These are phyloP conservation scores for Lerista edwardsae DNA, from an alignment of 2,797 vertebrate genomes.

Conservation along the genomic window DNA sequence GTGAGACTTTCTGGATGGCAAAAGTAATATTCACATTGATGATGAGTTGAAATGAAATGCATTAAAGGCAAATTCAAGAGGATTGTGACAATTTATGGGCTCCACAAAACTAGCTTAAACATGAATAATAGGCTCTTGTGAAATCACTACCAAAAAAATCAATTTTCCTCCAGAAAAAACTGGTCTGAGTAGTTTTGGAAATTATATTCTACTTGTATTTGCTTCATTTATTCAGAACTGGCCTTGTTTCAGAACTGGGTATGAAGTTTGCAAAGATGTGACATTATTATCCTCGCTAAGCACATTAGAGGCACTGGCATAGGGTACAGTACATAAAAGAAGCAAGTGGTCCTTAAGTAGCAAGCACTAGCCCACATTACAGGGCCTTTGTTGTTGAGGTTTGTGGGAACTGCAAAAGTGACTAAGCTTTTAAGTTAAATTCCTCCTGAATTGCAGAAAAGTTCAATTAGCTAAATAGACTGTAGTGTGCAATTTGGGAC, in stretches of 20 bases:
- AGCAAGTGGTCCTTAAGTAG: not conserved
- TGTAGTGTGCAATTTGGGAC: too few relatives aligned
- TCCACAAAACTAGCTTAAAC: not conserved
- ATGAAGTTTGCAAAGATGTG: not conserved
- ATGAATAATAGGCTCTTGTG: not conserved
- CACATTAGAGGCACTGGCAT: too few relatives aligned
- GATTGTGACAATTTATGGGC: not conserved
- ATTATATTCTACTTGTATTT: not conserved
- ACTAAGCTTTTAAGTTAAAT: not conserved
- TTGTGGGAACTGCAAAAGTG: too few relatives aligned
- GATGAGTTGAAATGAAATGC: not conserved
- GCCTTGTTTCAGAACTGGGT: too few relatives aligned
- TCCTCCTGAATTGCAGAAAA: not conserved
- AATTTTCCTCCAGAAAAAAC: too few relatives aligned
- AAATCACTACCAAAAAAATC: not conserved
- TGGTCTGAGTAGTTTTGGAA: too few relatives aligned
- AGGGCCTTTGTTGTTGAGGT: not conserved
- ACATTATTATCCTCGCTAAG: too few relatives aligned
- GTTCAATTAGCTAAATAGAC: too few relatives aligned
- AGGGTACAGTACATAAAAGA: too few relatives aligned
- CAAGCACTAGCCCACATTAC: not conserved
- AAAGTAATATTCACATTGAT: not conserved
- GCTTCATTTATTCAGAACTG: not conserved
- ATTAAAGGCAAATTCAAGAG: too few relatives aligned
- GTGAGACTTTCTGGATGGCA: not conserved